These are phyloP conservation scores for Drosophila teissieri DNA, from an alignment of 1,140 invertebrate genomes.

Conservation along the genomic window DNA sequence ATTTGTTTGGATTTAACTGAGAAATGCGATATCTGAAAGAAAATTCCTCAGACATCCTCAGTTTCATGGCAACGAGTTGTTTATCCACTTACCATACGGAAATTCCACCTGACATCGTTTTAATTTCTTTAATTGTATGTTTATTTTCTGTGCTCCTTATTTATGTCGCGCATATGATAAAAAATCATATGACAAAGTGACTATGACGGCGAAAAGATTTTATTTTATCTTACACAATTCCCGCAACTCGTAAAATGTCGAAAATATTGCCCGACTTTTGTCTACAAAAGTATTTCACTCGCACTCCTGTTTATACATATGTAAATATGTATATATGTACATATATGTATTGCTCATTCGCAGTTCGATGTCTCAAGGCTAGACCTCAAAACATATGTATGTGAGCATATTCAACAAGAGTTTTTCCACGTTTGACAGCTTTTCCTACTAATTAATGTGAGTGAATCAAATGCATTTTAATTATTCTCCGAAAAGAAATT, in stretches of 20 bases:
- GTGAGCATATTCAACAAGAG: conserved; percentile 35
- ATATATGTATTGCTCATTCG: conserved; percentile 28
- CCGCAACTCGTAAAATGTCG: conserved; percentile 58
- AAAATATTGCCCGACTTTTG: conserved; percentile 63
- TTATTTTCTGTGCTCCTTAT: background rate
- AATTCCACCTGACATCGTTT: conserved; percentile 1
- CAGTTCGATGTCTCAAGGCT: conserved; percentile 69
- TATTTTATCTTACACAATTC: conserved; percentile 70
- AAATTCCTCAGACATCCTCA: background rate
- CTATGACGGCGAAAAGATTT: conserved; percentile 34
- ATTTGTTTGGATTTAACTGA: conserved; percentile 5
- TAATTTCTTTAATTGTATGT: conserved; percentile 3
- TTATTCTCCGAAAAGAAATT: conserved; percentile 23
- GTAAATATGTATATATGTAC: conserved; percentile 4
- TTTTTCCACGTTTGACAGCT: conserved; percentile 17
- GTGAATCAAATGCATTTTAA: conserved; percentile 29
- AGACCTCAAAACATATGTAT: conserved; percentile 53
- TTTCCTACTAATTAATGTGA: conserved; percentile 44
- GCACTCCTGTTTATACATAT: conserved; percentile 19
- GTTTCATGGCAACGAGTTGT: background rate
- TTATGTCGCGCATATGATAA: conserved; percentile 30
- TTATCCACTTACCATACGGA: conserved; percentile 4
- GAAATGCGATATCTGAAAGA: conserved; percentile 7
- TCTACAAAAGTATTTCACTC: conserved; percentile 26
- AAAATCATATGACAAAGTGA: conserved; percentile 35